Conservation (phyloP, 2,797 vertebrate species). For the Gymnopithys bicolor region DNA sequence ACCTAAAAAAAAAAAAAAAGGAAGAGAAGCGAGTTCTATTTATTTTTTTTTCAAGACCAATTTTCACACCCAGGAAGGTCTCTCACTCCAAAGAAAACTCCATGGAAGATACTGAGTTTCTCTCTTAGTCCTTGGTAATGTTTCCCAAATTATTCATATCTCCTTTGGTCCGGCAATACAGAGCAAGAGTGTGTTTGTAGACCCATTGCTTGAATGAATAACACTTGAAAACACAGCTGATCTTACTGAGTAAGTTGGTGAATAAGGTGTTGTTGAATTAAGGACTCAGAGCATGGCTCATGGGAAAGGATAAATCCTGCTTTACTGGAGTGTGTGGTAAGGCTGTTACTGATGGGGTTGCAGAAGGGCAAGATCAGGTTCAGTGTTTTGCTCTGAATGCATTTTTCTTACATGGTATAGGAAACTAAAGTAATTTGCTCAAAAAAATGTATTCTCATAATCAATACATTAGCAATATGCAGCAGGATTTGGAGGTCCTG, state of each 20-base stretch:
- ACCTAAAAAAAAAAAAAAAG: slow-evolving; percentile 16
- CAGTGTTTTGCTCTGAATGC: not conserved
- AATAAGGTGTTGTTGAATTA: slow-evolving; percentile 30
- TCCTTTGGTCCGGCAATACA: not conserved
- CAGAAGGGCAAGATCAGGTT: slow-evolving; percentile 5
- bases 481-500: not conserved
- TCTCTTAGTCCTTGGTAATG: not conserved
- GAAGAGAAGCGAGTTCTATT: not conserved
- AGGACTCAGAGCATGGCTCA: not conserved
- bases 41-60: not conserved
- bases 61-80: not conserved
- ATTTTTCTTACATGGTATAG: not conserved
- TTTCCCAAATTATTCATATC: not conserved
- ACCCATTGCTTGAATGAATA: not conserved
- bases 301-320: not conserved
- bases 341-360: not conserved
- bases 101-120: not conserved
- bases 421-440: not conserved
- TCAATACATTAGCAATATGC: not conserved
- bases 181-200: not conserved
- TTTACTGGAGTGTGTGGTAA: not conserved
- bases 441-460: not conserved
- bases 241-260: not conserved
- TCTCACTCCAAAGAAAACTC: not conserved
- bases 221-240: slow-evolving; percentile 14